Evolutionary conservation across 2,888 invertebrate species (phyloP).

Genomic region (Hyles lineata): DNA sequence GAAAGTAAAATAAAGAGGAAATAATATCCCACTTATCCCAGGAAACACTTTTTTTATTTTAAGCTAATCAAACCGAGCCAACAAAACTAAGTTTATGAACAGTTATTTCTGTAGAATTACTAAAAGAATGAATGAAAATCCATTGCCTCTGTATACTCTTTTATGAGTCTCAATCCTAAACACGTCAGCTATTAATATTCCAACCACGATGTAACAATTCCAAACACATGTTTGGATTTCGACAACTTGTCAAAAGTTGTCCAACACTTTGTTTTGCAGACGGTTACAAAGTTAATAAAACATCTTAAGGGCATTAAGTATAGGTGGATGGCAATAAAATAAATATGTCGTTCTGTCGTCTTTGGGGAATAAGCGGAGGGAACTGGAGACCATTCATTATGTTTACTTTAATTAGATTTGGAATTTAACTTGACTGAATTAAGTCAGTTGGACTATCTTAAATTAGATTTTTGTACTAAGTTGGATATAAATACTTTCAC

Average conservation of each 20-base stretch:
- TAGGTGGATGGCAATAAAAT: not conserved
- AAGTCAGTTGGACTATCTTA: not conserved
- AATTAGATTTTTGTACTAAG: not conserved
- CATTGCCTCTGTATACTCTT: too few relatives aligned
- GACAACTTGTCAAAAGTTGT: constrained; percentile 15
- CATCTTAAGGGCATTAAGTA: not conserved
- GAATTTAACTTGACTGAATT: not conserved
- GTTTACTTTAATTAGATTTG: not conserved
- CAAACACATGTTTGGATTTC: constrained; percentile 27
- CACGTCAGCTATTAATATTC: not conserved
- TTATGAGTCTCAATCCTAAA: too few relatives aligned
- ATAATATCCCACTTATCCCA: too few relatives aligned
- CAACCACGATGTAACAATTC: constrained; percentile 11
- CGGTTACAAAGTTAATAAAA: not conserved
- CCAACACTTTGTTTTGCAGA: not conserved
- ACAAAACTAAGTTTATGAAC: too few relatives aligned
- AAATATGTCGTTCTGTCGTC: not conserved
- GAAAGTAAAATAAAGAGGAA: too few relatives aligned
- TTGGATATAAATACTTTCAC: too few relatives aligned
- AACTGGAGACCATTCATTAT: not conserved
- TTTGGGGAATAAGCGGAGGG: not conserved
- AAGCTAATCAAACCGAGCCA: too few relatives aligned
- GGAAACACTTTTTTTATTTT: too few relatives aligned
- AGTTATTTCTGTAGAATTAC: too few relatives aligned
- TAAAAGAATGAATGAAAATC: too few relatives aligned